Evolutionary conservation across 1,140 invertebrate species (phyloP).

Genomic region (Temnothorax nylanderi): DNA sequence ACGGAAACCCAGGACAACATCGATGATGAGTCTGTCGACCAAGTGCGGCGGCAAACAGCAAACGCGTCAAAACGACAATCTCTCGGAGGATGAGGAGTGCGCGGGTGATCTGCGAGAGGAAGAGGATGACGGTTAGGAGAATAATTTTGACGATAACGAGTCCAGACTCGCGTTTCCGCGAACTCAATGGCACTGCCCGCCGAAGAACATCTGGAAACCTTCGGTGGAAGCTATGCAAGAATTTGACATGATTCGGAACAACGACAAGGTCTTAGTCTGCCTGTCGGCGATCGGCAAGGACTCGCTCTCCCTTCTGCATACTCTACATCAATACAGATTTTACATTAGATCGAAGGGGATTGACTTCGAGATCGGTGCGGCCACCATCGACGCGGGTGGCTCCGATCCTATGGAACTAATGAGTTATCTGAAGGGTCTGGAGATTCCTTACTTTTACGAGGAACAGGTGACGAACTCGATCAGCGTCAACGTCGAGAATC

Average conservation of each 20-base stretch:
- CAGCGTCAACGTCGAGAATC: constrained; percentile 8
- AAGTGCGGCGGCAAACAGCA: constrained; percentile 68
- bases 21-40: constrained; percentile 45
- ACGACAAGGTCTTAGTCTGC: constrained; percentile 94
- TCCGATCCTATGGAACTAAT: constrained; percentile 89
- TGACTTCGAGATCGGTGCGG: constrained; percentile 91
- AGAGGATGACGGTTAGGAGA: constrained; percentile 57
- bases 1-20: constrained; percentile 68
- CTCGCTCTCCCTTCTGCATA: constrained; percentile 93
- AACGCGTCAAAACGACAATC: constrained; percentile 75
- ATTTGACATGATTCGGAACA: constrained; percentile 94
- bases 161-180: constrained; percentile 31
- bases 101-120: constrained; percentile 69
- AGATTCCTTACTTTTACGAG: constrained; percentile 91
- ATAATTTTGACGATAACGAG: constrained; percentile 40
- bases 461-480: constrained; percentile 84
- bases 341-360: constrained; percentile 91
- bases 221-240: constrained; percentile 93
- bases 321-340: constrained; percentile 93
- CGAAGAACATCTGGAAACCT: constrained; percentile 93
- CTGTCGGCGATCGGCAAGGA: constrained; percentile 92
- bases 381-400: constrained; percentile 90
- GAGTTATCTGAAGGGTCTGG: constrained; percentile 89
- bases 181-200: constrained; percentile 90
- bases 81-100: constrained; percentile 83